Evolutionary conservation across 1,140 invertebrate species (phyloP), one percentile per base, ranked within the genome.

Genomic region (Ceratoteleas bidentatus): DNA sequence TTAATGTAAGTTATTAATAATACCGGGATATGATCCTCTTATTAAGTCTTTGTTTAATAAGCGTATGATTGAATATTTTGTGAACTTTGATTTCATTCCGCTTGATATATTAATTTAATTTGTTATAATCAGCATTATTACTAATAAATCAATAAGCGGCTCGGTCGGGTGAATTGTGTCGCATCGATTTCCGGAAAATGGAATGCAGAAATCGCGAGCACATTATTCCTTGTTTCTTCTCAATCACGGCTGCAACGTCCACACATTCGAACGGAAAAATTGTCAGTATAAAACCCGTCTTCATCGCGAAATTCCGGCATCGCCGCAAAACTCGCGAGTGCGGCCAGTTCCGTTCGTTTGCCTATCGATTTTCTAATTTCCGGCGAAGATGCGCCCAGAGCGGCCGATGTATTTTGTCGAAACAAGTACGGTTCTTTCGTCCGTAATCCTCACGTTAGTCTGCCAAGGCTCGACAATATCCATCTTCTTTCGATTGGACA

Each of bases 31-130:
- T 40, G 62, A 77, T 78, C 60, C 75, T 72, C 52, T 77, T 70
- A 64, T 69, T 49, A 43, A 64, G 58, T 70, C 49, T 70, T 62
- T 50, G 58, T 65, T 64, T 62, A 64, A 69, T 70, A 65, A 70
- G 57, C 65, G 65, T 64, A 50, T 70, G 70, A 77, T 70, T 77
- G 60, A 77, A 64, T 69, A 68, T 69, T 77, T 62, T 61, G 32
- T 36, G 33, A 70, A 69, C 58, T 50, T 62, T 69, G 50, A 16
- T 54, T 47, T 75, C 10, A 10, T 34, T 10, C 1, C 4, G 10
- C 47, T 50, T 52, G 16, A 36, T 52, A 36, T 33, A 76, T 62
- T 53, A 65, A 66, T 60, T 60, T 7, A 66, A 49, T 66, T 52
- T 52, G 57, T 49, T 56, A 49, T 57, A 64, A 57, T 32, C n/a